Evolutionary conservation across 2,113 vertebrate genomes (phyloP).

Genomic region (Xiphorhynchus elegans): DNA sequence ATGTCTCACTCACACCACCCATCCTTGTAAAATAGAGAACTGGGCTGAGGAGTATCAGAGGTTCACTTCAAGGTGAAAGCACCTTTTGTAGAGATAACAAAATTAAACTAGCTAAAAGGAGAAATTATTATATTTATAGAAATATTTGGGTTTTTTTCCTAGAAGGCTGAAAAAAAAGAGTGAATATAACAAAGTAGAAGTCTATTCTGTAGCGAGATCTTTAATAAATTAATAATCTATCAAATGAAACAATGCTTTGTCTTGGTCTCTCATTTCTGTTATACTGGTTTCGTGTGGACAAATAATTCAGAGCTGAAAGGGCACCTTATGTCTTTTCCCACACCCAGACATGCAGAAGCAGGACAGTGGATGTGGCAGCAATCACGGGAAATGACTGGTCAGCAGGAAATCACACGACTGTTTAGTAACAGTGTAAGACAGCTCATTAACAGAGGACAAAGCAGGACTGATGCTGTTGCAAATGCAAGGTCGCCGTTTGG

Average conservation of each 20-base stretch:
- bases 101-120: neutral
- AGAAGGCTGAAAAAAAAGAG: neutral
- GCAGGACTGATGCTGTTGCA: neutral
- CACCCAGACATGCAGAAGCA: neutral
- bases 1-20: neutral
- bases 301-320: conserved; percentile 8
- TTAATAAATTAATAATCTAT: neutral
- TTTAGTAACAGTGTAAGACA: conserved; percentile 21
- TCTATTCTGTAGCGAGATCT: neutral
- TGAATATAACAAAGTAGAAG: neutral
- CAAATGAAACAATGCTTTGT: neutral
- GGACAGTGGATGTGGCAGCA: neutral
- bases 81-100: neutral
- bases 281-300: neutral
- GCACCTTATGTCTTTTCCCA: neutral
- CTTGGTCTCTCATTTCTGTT: neutral
- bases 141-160: neutral
- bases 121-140: neutral
- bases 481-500: neutral
- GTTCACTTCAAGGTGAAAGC: conserved; percentile 7
- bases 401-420: conserved; percentile 37
- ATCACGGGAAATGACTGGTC: neutral
- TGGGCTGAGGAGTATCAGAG: neutral
- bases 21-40: neutral
- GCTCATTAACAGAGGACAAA: conserved; percentile 47